A percentile compares a stretch with the other conserved stretches of the same genome.
Evolutionary conservation across 2,113 vertebrate genomes (phyloP).

Genomic region (Nipponia nippon): DNA sequence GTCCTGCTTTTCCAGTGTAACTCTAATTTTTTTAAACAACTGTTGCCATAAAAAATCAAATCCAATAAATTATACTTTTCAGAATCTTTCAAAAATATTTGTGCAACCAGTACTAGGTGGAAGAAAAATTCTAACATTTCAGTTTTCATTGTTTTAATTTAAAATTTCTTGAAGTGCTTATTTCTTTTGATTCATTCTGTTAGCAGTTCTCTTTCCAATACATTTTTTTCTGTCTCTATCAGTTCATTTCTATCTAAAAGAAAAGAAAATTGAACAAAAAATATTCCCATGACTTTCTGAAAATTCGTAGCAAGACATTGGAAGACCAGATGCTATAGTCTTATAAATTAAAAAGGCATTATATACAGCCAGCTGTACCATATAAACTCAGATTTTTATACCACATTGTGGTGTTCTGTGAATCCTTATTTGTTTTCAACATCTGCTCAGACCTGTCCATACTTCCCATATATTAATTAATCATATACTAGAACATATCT

Average conservation of each 20-base stretch:
- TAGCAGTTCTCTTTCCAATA: neutral
- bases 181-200: neutral
- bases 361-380: conserved; percentile 64
- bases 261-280: neutral
- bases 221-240: neutral
- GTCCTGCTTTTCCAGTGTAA: neutral
- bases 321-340: conserved; percentile 71
- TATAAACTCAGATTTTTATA: conserved; percentile 75
- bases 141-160: neutral
- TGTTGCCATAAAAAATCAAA: neutral
- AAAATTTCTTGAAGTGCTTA: neutral
- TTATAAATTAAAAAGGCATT: conserved; percentile 65
- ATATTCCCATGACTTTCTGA: neutral
- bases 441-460: conserved; percentile 68
- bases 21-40: neutral
- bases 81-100: neutral
- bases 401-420: conserved; percentile 25
- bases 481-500: neutral
- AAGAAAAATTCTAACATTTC: neutral
- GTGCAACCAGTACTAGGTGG: neutral
- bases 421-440: conserved; percentile 64
- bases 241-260: neutral
- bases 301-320: conserved; percentile 37
- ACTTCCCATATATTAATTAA: conserved; percentile 59
- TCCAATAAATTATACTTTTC: neutral